phyloP scores from a whole-genome alignment of 1,140 invertebrate species.

The Monochamus saltuarius region DNA sequence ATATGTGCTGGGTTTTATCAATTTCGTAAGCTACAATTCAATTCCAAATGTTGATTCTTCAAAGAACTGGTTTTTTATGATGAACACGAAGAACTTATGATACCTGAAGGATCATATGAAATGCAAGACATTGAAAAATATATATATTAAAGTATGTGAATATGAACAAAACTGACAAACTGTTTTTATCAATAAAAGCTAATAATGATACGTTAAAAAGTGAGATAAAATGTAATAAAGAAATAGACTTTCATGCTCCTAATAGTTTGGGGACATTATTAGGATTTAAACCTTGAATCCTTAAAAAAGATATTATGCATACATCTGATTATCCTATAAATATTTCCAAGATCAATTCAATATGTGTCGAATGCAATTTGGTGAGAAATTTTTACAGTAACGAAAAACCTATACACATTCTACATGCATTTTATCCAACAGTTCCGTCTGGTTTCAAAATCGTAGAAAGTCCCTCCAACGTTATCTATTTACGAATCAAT shows the following conservation, averaged over 20 bases:
- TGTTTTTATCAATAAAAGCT: slow-evolving; percentile 16
- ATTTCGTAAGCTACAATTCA: slow-evolving; percentile 2
- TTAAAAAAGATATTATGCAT: slow-evolving; percentile 23
- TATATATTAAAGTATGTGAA: neutral
- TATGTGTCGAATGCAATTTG: slow-evolving; percentile 38
- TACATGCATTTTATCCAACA: slow-evolving; percentile 44
- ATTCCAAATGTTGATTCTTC: slow-evolving; percentile 5
- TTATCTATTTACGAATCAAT: slow-evolving; percentile 44
- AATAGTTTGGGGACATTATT: slow-evolving; percentile 27
- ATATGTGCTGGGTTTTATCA: slow-evolving; percentile 2
- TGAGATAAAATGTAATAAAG: slow-evolving; percentile 23
- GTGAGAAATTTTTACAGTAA: slow-evolving; percentile 41
- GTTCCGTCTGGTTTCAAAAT: slow-evolving; percentile 42
- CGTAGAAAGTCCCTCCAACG: slow-evolving; percentile 36
- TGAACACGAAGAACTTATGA: neutral
- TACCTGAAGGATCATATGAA: slow-evolving; percentile 8
- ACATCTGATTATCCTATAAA: slow-evolving; percentile 29
- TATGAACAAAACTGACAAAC: neutral
- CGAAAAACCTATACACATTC: slow-evolving; percentile 34
- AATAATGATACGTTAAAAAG: slow-evolving; percentile 39
- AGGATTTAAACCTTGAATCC: slow-evolving; percentile 26
- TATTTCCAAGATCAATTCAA: slow-evolving; percentile 33
- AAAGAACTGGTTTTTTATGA: slow-evolving; percentile 3
- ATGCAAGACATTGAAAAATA: slow-evolving; percentile 7
- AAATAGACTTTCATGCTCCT: slow-evolving; percentile 29